Conservation (phyloP, 53 echinoderm and acorn worm species). For the Paracentrotus lividus region DNA sequence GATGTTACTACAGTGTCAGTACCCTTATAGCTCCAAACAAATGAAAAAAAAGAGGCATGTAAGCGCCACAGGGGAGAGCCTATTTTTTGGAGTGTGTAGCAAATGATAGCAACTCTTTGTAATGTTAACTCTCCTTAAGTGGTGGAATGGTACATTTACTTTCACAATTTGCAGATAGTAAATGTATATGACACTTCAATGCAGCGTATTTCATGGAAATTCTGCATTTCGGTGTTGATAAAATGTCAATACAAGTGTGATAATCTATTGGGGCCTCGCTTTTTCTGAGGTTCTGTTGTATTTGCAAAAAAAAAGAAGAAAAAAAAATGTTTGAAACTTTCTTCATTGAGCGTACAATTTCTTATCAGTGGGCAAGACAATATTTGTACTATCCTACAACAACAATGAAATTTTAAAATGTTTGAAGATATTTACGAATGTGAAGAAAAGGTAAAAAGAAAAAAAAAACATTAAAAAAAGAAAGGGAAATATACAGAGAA, state of each 20-base stretch:
- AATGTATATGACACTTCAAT: neutral
- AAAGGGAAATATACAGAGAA: constrained; percentile 53
- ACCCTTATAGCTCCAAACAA: too few relatives aligned
- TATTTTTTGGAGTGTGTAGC: constrained; percentile 34
- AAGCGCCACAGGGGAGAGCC: neutral
- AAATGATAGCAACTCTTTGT: constrained; percentile 23
- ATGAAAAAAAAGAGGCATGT: neutral
- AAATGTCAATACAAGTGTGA: neutral
- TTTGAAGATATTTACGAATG: constrained; percentile 19
- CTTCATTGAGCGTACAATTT: constrained; percentile 19
- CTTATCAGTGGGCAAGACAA: constrained; percentile 30
- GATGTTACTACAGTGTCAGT: too few relatives aligned
- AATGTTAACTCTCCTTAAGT: neutral
- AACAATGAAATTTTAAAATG: constrained; percentile 31
- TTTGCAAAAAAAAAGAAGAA: neutral
- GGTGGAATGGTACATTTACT: neutral
- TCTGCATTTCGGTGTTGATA: neutral
- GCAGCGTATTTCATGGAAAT: neutral
- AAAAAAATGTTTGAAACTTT: constrained; percentile 3
- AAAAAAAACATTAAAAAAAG: too few relatives aligned
- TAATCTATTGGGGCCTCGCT: constrained; percentile 21
- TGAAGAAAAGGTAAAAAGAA: neutral
- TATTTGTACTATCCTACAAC: constrained; percentile 53
- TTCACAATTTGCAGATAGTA: neutral
- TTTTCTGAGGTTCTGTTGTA: constrained; percentile 22